Conservation (phyloP, 35 echinoderm and acorn worm species). For the Holothuria glaberrima region DNA sequence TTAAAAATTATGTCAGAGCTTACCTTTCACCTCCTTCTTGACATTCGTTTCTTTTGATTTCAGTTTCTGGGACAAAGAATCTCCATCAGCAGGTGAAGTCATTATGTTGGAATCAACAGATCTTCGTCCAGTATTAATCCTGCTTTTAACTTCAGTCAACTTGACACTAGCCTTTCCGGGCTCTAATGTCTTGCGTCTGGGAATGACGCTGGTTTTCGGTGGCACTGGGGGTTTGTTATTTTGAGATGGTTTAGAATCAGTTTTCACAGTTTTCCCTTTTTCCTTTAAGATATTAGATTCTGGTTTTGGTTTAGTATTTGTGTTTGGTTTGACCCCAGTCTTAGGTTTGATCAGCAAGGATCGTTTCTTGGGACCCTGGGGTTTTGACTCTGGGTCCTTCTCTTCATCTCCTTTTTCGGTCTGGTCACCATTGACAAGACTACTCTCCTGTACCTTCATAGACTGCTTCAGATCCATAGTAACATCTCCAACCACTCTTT, state of each 20-base stretch:
- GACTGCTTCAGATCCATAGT: not conserved
- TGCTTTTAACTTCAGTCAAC: conserved; percentile 76
- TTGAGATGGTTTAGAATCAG: not conserved
- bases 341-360: conserved; percentile 73
- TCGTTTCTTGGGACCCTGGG: conserved; percentile 45
- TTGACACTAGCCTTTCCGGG: conserved; percentile 56
- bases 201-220: conserved; percentile 68
- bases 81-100: conserved; percentile 34
- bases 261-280: not conserved
- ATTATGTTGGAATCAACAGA: conserved; percentile 15
- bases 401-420: conserved; percentile 24
- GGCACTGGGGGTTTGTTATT: conserved; percentile 46
- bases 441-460: not conserved
- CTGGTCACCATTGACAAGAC: not conserved
- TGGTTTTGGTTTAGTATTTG: conserved; percentile 10
- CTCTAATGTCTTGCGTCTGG: conserved; percentile 69
- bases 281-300: conserved; percentile 20
- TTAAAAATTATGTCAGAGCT: not conserved
- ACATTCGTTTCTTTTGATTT: conserved; percentile 16
- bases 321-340: conserved; percentile 52
- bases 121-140: conserved; percentile 78
- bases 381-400: conserved; percentile 32
- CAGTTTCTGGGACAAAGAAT: not conserved
- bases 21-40: conserved; percentile 61
- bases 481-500: conserved; percentile 4